Evolutionary conservation across 2,113 vertebrate species (phyloP), one percentile per base, ranked within the genome.

Genomic region (Pontoporia blainvillei): DNA sequence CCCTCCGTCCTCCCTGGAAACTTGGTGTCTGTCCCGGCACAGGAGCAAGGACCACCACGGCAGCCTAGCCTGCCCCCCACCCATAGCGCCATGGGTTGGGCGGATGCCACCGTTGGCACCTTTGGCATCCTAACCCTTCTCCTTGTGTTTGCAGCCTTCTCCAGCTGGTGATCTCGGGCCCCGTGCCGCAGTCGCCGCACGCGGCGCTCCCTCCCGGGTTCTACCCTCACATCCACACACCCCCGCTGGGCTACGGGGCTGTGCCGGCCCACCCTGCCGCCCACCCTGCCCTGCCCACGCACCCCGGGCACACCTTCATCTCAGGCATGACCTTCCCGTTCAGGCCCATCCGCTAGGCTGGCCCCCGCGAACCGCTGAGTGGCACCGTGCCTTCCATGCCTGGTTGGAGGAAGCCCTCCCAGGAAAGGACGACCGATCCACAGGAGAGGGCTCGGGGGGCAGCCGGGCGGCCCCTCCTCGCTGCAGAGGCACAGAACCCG

Each of bases 141-240:
- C 31, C 91, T 97, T 98, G 89, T 97, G 0, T 88, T 92, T 44
- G 1, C 99, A 99, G 99, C 99, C 98, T 99, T 91, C 99, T 99
- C 91, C 99, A 99, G 99, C 97, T 99, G 98, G 99, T 99, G 97
- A 98, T 99, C 96, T 99, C 99, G 0, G 99, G 99, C 2, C 99
- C 99, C 0, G 99, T 99, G 34, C 99, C 99, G 96, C 99, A 99
- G 12, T 98, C 98, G 0, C 62, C 98, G 0, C 99, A 99, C 2
- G 46, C 98, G 0, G 54, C 98, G 3, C 98, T 99, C 59, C 99
- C 99, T 1, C 98, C 99, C 0, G 99, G 99, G 0, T 99, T 99
- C 92, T 99, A 99, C 95, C 99, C 99, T 13, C 99, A 99, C 86
- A 99, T 99, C 97, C 99, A 99, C 93, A 99, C 99, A 0, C 99